These are phyloP conservation scores for Brachionichthys hirsutus DNA, from an alignment of 2,113 vertebrate genomes.

Conservation along the genomic window DNA sequence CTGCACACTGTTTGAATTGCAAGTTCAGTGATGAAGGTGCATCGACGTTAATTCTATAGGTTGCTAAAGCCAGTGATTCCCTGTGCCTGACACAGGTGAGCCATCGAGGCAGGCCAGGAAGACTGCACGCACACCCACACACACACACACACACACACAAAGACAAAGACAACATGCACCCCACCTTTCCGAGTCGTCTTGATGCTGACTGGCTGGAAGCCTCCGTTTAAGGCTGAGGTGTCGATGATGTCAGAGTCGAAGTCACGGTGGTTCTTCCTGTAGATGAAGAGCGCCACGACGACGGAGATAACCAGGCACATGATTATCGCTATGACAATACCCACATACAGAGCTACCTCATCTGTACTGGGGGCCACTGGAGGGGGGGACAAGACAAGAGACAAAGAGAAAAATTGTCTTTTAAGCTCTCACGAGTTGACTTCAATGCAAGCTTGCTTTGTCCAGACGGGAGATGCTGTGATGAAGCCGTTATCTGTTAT, in stretches of 20 bases:
- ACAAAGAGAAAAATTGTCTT: slow-evolving; percentile 29
- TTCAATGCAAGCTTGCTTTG: slow-evolving; percentile 22
- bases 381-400: slow-evolving; percentile 8
- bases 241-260: slow-evolving; percentile 95
- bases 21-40: no score
- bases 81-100: slow-evolving; percentile 3
- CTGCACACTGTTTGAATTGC: no score
- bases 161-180: not conserved
- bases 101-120: not conserved
- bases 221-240: slow-evolving; percentile 90
- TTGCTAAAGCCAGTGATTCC: slow-evolving; percentile 4
- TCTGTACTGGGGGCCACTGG: slow-evolving; percentile 91
- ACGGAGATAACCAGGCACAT: slow-evolving; percentile 92
- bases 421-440: slow-evolving; percentile 36
- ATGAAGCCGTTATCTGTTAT: slow-evolving; percentile 58
- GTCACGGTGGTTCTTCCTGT: slow-evolving; percentile 93
- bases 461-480: slow-evolving; percentile 26
- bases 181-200: slow-evolving; percentile 83
- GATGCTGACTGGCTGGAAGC: slow-evolving; percentile 94
- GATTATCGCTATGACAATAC: slow-evolving; percentile 91
- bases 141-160: not conserved
- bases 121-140: not conserved
- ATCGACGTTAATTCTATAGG: slow-evolving; percentile 22
- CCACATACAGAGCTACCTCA: slow-evolving; percentile 90
- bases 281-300: slow-evolving; percentile 88